Evolutionary conservation across 2,113 vertebrate genomes (phyloP).

Genomic region (Cygnus buccinator): DNA sequence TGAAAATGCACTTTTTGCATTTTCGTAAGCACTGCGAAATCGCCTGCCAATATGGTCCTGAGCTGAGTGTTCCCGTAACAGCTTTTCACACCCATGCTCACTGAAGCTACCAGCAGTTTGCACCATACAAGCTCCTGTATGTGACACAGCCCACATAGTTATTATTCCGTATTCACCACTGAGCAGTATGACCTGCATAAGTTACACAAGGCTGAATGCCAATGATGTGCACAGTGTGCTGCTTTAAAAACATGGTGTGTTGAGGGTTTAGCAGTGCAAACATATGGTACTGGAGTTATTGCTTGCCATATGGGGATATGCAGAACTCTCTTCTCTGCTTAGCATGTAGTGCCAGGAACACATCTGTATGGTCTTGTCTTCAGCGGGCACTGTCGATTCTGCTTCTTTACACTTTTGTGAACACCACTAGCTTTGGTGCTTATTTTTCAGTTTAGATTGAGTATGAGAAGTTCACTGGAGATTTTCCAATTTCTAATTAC

Average conservation of each 20-base stretch:
- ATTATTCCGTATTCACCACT: background rate
- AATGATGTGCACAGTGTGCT: background rate
- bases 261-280: background rate
- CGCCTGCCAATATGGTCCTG: rapidly evolving
- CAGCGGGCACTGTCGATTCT: background rate
- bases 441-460: slow-evolving; percentile 46
- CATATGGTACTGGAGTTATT: background rate
- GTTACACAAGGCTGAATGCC: background rate
- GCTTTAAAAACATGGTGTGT: background rate
- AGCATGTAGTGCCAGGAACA: background rate
- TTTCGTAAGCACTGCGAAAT: background rate
- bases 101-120: background rate
- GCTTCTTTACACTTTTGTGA: slow-evolving; percentile 37
- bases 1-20: background rate
- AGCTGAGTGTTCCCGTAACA: background rate
- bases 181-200: background rate
- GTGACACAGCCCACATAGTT: background rate
- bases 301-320: slow-evolving; percentile 4
- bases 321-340: background rate
- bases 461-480: slow-evolving; percentile 51
- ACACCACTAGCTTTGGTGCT: background rate
- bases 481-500: slow-evolving; percentile 69
- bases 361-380: background rate
- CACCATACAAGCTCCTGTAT: too few species aligned
- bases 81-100: background rate